Conservation (phyloP, 2,797 vertebrate species). For the Ctenosaura bakeri region DNA sequence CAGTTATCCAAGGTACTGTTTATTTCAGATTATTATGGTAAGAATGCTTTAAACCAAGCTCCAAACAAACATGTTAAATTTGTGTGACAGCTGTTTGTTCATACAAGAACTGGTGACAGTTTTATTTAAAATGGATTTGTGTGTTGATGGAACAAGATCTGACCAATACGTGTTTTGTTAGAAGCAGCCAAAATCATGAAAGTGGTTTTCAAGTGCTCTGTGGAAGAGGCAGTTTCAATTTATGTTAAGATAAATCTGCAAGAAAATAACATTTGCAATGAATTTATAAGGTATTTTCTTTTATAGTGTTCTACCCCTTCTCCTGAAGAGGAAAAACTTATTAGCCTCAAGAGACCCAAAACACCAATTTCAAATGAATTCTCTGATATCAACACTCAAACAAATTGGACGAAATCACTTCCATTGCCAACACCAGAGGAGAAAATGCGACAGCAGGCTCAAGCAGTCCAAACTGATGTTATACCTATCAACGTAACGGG, state of each 20-base stretch:
- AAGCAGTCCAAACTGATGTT: slow-evolving; percentile 92
- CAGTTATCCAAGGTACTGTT: background rate
- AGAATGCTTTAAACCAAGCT: background rate
- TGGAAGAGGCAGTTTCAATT: background rate
- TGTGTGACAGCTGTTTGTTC: background rate
- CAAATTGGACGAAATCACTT: slow-evolving; percentile 86
- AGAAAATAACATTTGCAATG: background rate
- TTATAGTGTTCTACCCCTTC: slow-evolving; percentile 78
- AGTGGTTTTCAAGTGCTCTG: background rate
- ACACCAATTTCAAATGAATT: slow-evolving; percentile 82
- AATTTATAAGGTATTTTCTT: slow-evolving; percentile 46
- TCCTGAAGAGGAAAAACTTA: slow-evolving; percentile 82
- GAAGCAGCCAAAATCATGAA: accelerated
- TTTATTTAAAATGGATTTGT: background rate
- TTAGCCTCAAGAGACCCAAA: slow-evolving; percentile 86
- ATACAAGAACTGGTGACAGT: background rate
- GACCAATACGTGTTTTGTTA: background rate
- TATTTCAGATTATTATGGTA: slow-evolving; percentile 8
- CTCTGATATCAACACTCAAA: slow-evolving; percentile 84
- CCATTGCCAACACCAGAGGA: slow-evolving; percentile 95
- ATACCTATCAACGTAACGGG: slow-evolving; percentile 97
- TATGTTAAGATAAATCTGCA: slow-evolving; percentile 8
- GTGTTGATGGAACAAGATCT: background rate
- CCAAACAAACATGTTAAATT: background rate
- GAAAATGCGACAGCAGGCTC: slow-evolving; percentile 93